Base-by-base conservation (phyloP, 2,888 invertebrate genomes). In the Seira ritae region DNA sequence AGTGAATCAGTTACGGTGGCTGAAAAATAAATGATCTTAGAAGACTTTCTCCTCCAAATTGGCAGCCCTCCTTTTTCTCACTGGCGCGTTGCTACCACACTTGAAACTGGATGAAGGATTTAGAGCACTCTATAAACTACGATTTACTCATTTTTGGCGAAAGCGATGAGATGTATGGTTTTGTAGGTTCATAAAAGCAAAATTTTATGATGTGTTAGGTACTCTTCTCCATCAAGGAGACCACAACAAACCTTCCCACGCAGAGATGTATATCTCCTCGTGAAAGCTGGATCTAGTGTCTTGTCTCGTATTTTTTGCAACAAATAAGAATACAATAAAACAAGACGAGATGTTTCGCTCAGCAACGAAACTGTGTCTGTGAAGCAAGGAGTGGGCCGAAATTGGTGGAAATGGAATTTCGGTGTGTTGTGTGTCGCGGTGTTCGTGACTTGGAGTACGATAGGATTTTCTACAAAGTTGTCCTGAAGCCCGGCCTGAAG, bases 361-460 rank as follows among this genome's bases (percentile, higher is more conserved):
- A 55, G 17, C 55, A 55, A 55, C 12, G 55, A 55, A 55, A 55
- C 31, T 55, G 15, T 12, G 12, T 55, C 31, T 55, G 15, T 55
- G 55, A 55, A 17, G 12, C 55, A n/a, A 15, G 55, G 55, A 55
- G 55, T 55, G 55, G 55, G 15, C 2, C 15, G 15, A 55, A 55
- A 74, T 80, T 42, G 73, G 80, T 73, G 73, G 46, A 80, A 60
- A 80, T 80, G 73, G 74, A 69, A 74, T 80, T 75, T 80, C 55
- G 55, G 17, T 69, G 42, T 79, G 79, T 66, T 69, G 42, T 79
- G 79, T 66, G 50, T 37, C 37, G 60, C 20, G 50, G 60, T 74
- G 80, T 74, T 74, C 80, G 80, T 80, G 80, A 80, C 80, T 80
- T 46, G 73, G 80, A 80, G 73, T 80, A 80, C 60, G 31, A 31